Conservation (phyloP, 2,888 invertebrate genomes). For the Cancer borealis region DNA sequence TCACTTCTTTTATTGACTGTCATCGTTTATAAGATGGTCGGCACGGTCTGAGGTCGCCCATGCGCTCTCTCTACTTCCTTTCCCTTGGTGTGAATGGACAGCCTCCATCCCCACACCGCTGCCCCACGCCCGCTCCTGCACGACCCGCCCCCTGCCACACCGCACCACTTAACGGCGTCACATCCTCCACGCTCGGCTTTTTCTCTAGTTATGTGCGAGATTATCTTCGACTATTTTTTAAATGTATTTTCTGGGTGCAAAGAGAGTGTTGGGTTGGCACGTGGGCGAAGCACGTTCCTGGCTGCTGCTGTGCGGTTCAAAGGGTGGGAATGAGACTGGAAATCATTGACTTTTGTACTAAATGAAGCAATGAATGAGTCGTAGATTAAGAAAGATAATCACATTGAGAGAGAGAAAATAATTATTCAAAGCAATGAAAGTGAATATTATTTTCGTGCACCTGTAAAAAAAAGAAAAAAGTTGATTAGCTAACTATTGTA, state of each 20-base stretch:
- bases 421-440: background rate
- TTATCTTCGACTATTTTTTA: conserved; percentile 17
- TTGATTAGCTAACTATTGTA: background rate
- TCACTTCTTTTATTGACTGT: conserved; percentile 1
- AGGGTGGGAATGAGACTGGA: background rate
- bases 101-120: background rate
- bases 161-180: background rate
- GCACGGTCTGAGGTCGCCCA: background rate
- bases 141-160: background rate
- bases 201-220: background rate
- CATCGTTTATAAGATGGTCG: background rate
- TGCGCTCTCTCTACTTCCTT: background rate
- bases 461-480: background rate
- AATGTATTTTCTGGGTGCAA: background rate
- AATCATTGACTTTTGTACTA: background rate
- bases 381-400: background rate
- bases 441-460: background rate
- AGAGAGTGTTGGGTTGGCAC: background rate
- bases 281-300: background rate
- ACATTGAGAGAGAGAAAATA: background rate
- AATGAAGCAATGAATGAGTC: background rate
- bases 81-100: background rate
- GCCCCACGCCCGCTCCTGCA: background rate
- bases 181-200: background rate
- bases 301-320: background rate